Base-by-base conservation (phyloP, 1,140 invertebrate genomes). In the Drosophila bocqueti region DNA sequence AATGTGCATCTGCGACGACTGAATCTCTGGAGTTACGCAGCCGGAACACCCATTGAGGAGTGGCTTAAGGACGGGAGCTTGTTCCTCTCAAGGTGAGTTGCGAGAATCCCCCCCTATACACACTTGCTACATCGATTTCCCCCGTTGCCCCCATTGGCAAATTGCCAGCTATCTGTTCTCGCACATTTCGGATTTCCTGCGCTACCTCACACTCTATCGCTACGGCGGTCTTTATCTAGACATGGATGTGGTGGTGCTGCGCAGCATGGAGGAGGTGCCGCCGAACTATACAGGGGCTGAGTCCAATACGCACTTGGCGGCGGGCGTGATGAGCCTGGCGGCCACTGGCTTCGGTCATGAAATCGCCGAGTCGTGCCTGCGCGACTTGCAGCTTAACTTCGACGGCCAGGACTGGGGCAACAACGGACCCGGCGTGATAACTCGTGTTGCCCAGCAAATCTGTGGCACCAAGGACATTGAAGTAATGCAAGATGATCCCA, bases 201-300 rank as follows among this genome's bases (percentile, higher is more conserved):
- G 96, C 67, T 97, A 95, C 73, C 79, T 96, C 13, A 95, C 96
- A 0, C 91, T 97, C 1, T 97, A 95, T 94, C 97, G 96, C 83
- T 97, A 94, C 65, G 96, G 96, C 34, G 97, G 97, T 1, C 95
- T 96, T 43, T 97, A 97, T 91, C 87, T 97, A 45, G 97, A 97
- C 75, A 91, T 96, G 62, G 96, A 97, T 83, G 95, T 97, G 1
- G 94, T 97, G 9, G 94, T 97, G 3, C 94, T 94, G 9, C 95
- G 94, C 73, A 94, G 93, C 24, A 91, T 96, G 46, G 94, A 95
- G 43, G 85, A 94, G 13, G 83, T 96, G 21, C 93, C 91, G 3
- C 91, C 87, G 2, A 96, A 96, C 91, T 96, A 95, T 91, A 95
- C 95, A 1, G 95, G 95, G 0, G 94, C 95, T 10, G 95, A 96